Evolutionary conservation across 2,888 invertebrate species (phyloP).

Genomic region (Drosophila pseudotalamancana): DNA sequence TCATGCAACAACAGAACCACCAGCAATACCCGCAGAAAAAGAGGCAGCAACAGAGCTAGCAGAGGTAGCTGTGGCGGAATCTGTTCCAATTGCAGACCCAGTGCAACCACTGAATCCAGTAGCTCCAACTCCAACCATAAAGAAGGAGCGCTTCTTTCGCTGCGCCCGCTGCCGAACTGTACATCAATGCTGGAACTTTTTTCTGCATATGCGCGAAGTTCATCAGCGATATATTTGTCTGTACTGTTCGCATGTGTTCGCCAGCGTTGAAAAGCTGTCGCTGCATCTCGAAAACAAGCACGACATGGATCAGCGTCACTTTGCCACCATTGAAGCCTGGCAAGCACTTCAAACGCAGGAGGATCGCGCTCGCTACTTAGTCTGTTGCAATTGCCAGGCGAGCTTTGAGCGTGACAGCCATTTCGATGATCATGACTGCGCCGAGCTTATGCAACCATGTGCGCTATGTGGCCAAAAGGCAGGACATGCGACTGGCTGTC

Average conservation of each 20-base stretch:
- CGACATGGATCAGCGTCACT: slow-evolving; percentile 89
- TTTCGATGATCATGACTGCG: slow-evolving; percentile 90
- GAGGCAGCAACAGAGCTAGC: too few species aligned
- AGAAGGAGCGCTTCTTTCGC: slow-evolving; percentile 88
- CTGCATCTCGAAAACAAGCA: slow-evolving; percentile 92
- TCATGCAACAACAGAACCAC: too few species aligned
- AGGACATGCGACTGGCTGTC: slow-evolving; percentile 82
- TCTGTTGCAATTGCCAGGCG: slow-evolving; percentile 92
- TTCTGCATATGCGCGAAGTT: slow-evolving; percentile 92
- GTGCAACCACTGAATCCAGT: neutral
- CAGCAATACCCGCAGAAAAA: neutral
- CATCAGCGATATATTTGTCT: slow-evolving; percentile 93
- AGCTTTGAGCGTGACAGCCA: slow-evolving; percentile 91
- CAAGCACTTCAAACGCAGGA: slow-evolving; percentile 86
- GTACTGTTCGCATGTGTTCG: slow-evolving; percentile 93
- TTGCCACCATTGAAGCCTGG: slow-evolving; percentile 86
- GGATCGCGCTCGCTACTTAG: slow-evolving; percentile 87
- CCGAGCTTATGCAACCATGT: slow-evolving; percentile 82
- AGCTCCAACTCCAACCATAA: neutral
- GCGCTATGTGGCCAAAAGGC: slow-evolving; percentile 82
- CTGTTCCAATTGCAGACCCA: slow-evolving; percentile 77
- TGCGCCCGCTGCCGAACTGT: slow-evolving; percentile 93
- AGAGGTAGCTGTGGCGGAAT: neutral
- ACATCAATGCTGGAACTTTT: slow-evolving; percentile 94
- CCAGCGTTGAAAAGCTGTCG: slow-evolving; percentile 91